Evolutionary conservation across 2,888 invertebrate genomes (phyloP).

Genomic region (Deilephila elpenor): DNA sequence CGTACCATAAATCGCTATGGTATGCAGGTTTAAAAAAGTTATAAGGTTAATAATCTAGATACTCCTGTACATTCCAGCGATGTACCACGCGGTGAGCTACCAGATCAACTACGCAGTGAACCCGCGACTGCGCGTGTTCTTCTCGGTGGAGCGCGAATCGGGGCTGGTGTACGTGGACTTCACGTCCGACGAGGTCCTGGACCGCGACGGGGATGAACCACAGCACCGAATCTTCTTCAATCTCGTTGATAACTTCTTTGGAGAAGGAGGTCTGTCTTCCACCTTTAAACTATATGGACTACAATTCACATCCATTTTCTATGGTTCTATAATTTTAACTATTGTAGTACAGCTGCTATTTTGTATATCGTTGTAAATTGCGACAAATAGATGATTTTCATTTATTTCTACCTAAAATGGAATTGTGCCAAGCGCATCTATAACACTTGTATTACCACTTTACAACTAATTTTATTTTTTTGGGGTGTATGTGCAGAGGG

Average conservation of each 20-base stretch:
- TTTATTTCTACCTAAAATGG: no score
- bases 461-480: no score
- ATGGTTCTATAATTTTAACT: no score
- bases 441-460: no score
- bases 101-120: slow-evolving; percentile 78
- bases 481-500: slow-evolving; percentile 59
- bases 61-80: slow-evolving; percentile 52
- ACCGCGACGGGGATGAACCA: slow-evolving; percentile 78
- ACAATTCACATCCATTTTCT: no score
- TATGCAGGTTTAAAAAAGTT: no score
- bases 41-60: background rate
- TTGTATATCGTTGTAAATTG: no score
- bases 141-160: slow-evolving; percentile 75
- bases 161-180: slow-evolving; percentile 78
- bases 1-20: no score
- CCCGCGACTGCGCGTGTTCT: slow-evolving; percentile 74
- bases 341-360: no score
- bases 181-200: slow-evolving; percentile 72
- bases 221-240: slow-evolving; percentile 76
- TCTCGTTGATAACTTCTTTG: slow-evolving; percentile 81
- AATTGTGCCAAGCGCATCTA: no score
- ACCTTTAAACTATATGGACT: no score
- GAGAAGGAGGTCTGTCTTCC: slow-evolving; percentile 65
- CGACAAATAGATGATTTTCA: no score
- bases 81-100: slow-evolving; percentile 82